A percentile compares a stretch with the other conserved stretches of the same genome.
phyloP scores from a whole-genome alignment of 2,113 vertebrate species.

The Colius striatus region DNA sequence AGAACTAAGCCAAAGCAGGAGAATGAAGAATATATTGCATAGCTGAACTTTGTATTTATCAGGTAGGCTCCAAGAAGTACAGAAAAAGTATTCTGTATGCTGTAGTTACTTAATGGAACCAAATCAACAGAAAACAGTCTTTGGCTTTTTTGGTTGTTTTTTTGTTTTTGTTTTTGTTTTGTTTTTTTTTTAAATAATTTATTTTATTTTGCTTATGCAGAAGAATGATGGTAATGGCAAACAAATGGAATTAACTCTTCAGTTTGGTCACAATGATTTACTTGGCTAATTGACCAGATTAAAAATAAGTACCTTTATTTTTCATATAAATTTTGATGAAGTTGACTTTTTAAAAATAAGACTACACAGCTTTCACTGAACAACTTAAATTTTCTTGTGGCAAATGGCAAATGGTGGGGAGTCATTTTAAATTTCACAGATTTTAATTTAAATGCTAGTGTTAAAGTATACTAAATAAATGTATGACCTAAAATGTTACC shows the following conservation, averaged over 20 bases:
- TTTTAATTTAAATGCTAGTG: background rate
- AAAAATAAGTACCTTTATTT: constrained; percentile 18
- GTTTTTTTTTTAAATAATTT: no score
- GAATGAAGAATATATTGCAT: background rate
- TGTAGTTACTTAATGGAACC: constrained; percentile 55
- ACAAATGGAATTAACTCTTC: constrained; percentile 69
- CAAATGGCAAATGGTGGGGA: background rate
- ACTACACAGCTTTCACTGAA: background rate
- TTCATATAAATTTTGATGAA: background rate
- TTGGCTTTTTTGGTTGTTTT: background rate
- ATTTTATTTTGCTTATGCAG: constrained; percentile 68
- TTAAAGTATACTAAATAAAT: background rate
- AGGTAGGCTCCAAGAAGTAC: constrained; percentile 1
- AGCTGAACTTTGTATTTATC: background rate
- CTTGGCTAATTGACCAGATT: constrained; percentile 51
- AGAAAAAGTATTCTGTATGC: constrained; percentile 28
- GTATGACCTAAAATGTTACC: background rate
- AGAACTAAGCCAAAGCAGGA: background rate
- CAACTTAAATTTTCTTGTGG: background rate
- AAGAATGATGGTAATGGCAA: constrained; percentile 67
- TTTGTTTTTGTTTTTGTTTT: no score
- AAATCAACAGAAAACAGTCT: constrained; percentile 56
- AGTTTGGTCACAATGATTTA: constrained; percentile 60
- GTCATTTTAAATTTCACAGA: background rate
- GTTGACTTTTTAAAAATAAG: background rate